These are phyloP conservation scores for Drosophila pseudotakahashii DNA, from an alignment of 2,888 invertebrate genomes.

Conservation along the genomic window DNA sequence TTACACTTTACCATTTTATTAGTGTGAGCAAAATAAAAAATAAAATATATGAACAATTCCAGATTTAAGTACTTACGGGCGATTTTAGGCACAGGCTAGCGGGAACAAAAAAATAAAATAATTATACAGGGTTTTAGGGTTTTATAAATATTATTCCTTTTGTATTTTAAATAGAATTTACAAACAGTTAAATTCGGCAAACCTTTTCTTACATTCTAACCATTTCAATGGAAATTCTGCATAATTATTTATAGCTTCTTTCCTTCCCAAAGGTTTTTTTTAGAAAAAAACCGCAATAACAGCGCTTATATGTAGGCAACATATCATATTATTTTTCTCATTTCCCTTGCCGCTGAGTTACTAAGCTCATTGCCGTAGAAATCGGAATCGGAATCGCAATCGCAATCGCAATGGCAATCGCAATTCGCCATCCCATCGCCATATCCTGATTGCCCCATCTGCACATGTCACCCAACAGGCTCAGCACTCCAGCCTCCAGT, in stretches of 20 bases:
- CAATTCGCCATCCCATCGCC: slow-evolving; percentile 36
- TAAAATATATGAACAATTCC: background rate
- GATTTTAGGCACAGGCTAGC: no score
- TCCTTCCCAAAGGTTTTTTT: background rate
- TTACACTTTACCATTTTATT: background rate
- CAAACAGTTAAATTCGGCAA: no score
- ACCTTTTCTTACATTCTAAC: no score
- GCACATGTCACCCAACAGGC: slow-evolving; percentile 36
- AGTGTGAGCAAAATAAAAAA: no score
- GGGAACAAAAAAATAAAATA: no score
- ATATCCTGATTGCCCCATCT: slow-evolving; percentile 28
- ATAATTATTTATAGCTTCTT: slow-evolving; percentile 2
- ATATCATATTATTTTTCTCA: slow-evolving; percentile 10
- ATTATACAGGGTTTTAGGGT: no score
- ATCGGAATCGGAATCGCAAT: slow-evolving; percentile 18
- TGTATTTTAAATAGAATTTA: background rate
- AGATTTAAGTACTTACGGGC: no score
- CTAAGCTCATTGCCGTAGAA: slow-evolving; percentile 28
- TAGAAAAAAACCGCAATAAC: background rate
- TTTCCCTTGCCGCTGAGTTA: slow-evolving; percentile 1
- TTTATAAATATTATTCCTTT: background rate
- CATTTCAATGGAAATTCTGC: background rate
- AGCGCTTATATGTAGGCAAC: slow-evolving; percentile 25
- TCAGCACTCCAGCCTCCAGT: slow-evolving; percentile 14
- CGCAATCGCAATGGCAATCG: slow-evolving; percentile 38